Percentiles rank a stretch among this genome's conserved stretches.
Conservation (phyloP, 2,888 invertebrate species). For the Gymnoscelis rufifasciata region DNA sequence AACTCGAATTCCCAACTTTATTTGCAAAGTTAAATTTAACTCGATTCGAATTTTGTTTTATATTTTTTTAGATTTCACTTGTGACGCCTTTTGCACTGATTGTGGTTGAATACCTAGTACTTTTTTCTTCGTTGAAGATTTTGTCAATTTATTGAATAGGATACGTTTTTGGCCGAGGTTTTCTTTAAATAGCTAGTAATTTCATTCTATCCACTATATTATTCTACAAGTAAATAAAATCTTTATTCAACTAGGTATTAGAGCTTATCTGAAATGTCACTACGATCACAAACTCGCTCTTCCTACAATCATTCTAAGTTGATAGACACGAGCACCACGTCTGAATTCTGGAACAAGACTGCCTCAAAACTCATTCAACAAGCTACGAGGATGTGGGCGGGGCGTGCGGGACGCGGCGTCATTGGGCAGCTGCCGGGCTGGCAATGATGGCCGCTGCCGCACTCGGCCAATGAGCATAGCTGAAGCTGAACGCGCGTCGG, state of each 20-base stretch:
- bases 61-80: slow-evolving; percentile 9
- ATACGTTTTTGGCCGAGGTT: no score
- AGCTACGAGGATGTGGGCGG: slow-evolving; percentile 72
- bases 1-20: not conserved
- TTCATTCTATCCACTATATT: slow-evolving; percentile 10
- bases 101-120: slow-evolving; percentile 1
- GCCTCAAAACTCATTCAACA: slow-evolving; percentile 71
- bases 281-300: slow-evolving; percentile 26
- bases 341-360: slow-evolving; percentile 56
- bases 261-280: slow-evolving; percentile 20
- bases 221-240: no score
- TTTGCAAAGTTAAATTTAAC: not conserved
- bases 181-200: no score
- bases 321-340: slow-evolving; percentile 39
- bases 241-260: no score
- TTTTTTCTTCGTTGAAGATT: no score
- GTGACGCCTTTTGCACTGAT: slow-evolving; percentile 10
- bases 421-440: slow-evolving; percentile 63
- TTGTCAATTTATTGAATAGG: no score
- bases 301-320: slow-evolving; percentile 31
- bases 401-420: slow-evolving; percentile 71
- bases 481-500: slow-evolving; percentile 75
- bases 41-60: not conserved
- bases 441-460: slow-evolving; percentile 73
- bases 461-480: slow-evolving; percentile 75